These are phyloP conservation scores for Troides oblongomaculatus DNA, from an alignment of 2,888 invertebrate species.

Conservation along the genomic window DNA sequence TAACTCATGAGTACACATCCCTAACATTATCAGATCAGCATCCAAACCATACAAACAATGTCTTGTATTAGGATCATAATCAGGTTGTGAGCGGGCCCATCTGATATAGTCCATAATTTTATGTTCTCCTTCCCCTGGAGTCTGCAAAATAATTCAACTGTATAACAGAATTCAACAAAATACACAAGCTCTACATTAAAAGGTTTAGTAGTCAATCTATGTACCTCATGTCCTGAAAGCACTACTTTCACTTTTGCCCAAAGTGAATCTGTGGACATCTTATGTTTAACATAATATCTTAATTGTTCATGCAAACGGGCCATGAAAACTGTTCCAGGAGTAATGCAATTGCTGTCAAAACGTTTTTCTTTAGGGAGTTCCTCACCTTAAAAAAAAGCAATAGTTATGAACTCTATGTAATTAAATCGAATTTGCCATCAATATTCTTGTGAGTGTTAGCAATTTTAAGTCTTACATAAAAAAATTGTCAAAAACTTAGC, in stretches of 20 bases:
- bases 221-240: conserved; percentile 95
- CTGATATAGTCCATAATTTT: conserved; percentile 99
- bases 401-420: background rate
- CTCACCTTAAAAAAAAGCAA: conserved; percentile 76
- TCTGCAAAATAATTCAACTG: conserved; percentile 64
- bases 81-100: conserved; percentile 89
- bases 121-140: conserved; percentile 98
- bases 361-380: conserved; percentile 87
- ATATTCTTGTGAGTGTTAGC: too few species aligned
- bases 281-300: conserved; percentile 91
- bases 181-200: background rate
- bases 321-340: conserved; percentile 98
- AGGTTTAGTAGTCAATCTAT: background rate
- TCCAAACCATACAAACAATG: conserved; percentile 98
- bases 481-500: too few species aligned
- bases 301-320: conserved; percentile 91
- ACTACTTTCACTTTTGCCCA: conserved; percentile 94
- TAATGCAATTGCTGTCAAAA: conserved; percentile 99
- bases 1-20: conserved; percentile 96
- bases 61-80: conserved; percentile 93
- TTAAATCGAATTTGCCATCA: too few species aligned
- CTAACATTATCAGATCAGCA: conserved; percentile 98
- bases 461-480: too few species aligned
- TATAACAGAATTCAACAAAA: background rate
- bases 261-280: conserved; percentile 89